Base-by-base conservation (phyloP, 1,140 invertebrate genomes). In the Drosophila mauritiana region DNA sequence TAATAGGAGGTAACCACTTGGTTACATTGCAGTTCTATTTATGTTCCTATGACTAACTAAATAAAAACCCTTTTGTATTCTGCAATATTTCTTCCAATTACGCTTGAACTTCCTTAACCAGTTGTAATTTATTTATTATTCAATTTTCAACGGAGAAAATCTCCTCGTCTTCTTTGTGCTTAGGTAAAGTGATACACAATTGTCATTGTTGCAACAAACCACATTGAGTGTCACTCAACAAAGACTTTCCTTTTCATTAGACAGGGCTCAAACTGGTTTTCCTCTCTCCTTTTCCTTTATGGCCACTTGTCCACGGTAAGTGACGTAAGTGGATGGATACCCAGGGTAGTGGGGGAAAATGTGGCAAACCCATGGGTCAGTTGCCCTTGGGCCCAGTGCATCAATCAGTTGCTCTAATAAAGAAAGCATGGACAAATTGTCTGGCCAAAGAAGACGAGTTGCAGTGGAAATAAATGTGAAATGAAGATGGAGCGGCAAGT, bases 241-340 rank as follows among this genome's bases (percentile, higher is more conserved):
- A 84, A 84, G 67, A 84, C 81, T 84, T 84, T 84, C 78, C 43
- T 73, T 85, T 84, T 84, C 81, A 64, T 64, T 61, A 46, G 53
- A 64, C 20, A 52, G 59, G 53, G 62, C 20, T 57, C 12, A 15
- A 58, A 61, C 52, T 46, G 62, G 75, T 55, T 59, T 68, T n/a
- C 17, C 65, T 42, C 20, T 27, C 42, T 39, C 34, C 27, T 20
- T 8, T 58, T 43, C 31, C 40, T 54, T 20, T 27, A 55, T 25
- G 13, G 20, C 42, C 65, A 70, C 67, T 70, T 70, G 65, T 70
- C 65, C 68, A 36, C 46, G 7, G 42, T 58, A 22, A 37, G 58
- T 79, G 76, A 79, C 76, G 78, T 43, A 79, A 79, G 77, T 79
- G 68, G 51, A 56, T 79, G 68, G 51, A 56, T 36, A 65, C 56